Percentiles rank a stretch among this genome's conserved stretches.
phyloP scores from a whole-genome alignment of 2,888 invertebrate species.

The Polydrusus tereticollis region DNA sequence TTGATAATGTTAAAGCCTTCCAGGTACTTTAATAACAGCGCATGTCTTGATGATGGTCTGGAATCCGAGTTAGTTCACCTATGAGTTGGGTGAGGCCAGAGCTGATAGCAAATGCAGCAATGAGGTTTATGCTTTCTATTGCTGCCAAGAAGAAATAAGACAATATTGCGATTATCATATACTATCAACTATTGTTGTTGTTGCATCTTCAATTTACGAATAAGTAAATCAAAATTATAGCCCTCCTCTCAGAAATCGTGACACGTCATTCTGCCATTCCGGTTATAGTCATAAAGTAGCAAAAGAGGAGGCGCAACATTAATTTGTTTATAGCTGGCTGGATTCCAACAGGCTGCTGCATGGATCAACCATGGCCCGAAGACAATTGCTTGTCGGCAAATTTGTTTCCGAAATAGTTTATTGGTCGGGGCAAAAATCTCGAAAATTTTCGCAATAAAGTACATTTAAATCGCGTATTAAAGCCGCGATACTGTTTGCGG shows the following conservation, averaged over 20 bases:
- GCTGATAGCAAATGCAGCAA: too few relatives aligned
- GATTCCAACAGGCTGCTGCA: constrained; percentile 41
- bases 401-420: constrained; percentile 53
- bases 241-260: background rate
- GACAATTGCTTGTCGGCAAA: constrained; percentile 47
- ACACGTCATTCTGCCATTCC: constrained; percentile 12
- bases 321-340: constrained; percentile 34
- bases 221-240: background rate
- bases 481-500: constrained; percentile 60
- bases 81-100: too few relatives aligned
- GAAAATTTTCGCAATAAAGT: constrained; percentile 54
- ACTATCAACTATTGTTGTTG: too few relatives aligned
- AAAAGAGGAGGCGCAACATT: constrained; percentile 38
- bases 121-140: too few relatives aligned
- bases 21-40: too few relatives aligned
- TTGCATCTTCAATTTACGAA: too few relatives aligned
- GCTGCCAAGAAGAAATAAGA: too few relatives aligned
- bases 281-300: constrained; percentile 28
- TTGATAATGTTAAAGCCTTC: too few relatives aligned
- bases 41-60: too few relatives aligned
- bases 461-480: constrained; percentile 41
- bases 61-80: too few relatives aligned
- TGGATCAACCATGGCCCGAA: constrained; percentile 43
- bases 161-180: too few relatives aligned
- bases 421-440: constrained; percentile 50